Evolutionary conservation across 1,140 invertebrate species (phyloP), one percentile per base, ranked within the genome.

Genomic region (Bombus confusus): DNA sequence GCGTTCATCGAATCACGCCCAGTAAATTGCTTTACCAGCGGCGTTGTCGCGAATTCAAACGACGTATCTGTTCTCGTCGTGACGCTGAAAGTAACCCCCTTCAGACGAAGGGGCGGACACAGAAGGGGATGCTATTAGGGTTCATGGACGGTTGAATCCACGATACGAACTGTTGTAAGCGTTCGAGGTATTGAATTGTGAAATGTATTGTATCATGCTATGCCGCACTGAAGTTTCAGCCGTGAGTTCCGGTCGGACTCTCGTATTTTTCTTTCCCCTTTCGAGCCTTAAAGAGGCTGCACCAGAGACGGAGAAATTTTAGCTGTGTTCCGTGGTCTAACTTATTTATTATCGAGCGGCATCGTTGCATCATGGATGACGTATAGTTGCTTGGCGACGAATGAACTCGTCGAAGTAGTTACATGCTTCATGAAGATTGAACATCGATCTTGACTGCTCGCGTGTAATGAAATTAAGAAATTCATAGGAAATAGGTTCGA

Each of bases 11-110:
- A 77, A 83, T 83, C 81, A 57, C 64, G 34, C 12, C n/a, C n/a
- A 34, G 81, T 52, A 57, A 83, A 83, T 83, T 69, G 74, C 43
- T 78, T 83, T n/a, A 64, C 71, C 39, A 57, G 12, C 43, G 25
- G 31, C 43, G 34, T 25, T 76, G 43, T 69, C 64, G 69, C 72
- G 39, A 71, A 72, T 80, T 43, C 25, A 43, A 84, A 84, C 76
- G 83, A 52, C 59, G 62, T 69, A 66, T 77, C 74, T 68, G 43
- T 77, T 57, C 74, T 69, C n/a, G n/a, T 31, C 12, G 12, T 22
- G 34, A 15, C 3, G 25, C 62, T 43, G 43, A 83, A 83, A 83
- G 81, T 78, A 83, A 83, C 31, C 31, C 80, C 12, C 31, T 25
- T 1, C 31, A 41, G 31, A 66, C 80, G 18, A 52, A 74, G 22